Percentiles rank a stretch among this genome's conserved stretches.
Conservation (phyloP, 1,140 invertebrate species). For the Eciton burchellii region DNA sequence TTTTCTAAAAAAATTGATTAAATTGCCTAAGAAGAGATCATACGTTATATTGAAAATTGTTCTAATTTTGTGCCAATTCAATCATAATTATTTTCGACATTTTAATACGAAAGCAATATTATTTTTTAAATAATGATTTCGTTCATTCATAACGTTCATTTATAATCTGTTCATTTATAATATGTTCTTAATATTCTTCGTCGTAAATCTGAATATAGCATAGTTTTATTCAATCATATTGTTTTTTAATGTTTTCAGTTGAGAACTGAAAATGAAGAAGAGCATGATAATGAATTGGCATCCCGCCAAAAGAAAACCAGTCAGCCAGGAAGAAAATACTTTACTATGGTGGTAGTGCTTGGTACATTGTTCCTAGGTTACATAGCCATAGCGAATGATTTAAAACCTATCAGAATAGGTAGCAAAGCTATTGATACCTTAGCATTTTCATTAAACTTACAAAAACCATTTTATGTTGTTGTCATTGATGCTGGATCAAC, state of each 20-base stretch:
- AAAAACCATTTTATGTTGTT: conserved; percentile 93
- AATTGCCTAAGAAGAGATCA: no score
- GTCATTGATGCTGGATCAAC: conserved; percentile 98
- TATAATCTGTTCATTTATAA: no score
- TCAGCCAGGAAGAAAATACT: conserved; percentile 68
- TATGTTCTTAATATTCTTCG: neutral
- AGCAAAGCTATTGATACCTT: conserved; percentile 81
- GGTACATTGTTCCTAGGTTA: conserved; percentile 78
- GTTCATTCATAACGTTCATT: no score
- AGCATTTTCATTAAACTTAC: conserved; percentile 81
- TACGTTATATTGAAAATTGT: no score
- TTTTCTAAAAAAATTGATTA: no score
- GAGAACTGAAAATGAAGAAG: conserved; percentile 68
- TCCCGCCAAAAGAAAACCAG: conserved; percentile 70
- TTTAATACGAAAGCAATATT: no score
- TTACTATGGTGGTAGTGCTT: conserved; percentile 68
- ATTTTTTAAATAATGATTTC: no score
- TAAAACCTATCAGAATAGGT: conserved; percentile 78
- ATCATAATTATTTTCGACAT: no score
- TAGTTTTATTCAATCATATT: neutral
- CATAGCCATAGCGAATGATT: conserved; percentile 78
- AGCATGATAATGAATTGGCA: conserved; percentile 56
- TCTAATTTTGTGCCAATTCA: no score
- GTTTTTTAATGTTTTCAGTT: conserved; percentile 68
- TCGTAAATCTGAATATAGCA: neutral